Conservation (phyloP, 1,140 invertebrate genomes). For the Drosophila pallidifrons region DNA sequence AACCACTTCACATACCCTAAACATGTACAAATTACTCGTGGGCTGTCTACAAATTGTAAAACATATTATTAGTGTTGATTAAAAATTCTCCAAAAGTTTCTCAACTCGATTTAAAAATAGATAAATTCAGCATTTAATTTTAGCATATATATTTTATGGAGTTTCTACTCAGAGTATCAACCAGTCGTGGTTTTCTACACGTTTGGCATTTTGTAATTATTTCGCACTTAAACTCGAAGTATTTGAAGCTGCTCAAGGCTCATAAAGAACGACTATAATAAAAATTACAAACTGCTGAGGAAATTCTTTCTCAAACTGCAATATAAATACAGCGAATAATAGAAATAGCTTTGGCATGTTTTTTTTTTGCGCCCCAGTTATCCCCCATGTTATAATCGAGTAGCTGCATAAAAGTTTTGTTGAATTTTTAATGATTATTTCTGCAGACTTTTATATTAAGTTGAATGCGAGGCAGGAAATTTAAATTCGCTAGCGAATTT, state of each 20-base stretch:
- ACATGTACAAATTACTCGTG: not conserved
- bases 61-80: too few species aligned
- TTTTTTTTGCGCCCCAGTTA: not conserved
- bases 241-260: slow-evolving; percentile 56
- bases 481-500: slow-evolving; percentile 9
- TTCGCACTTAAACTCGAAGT: slow-evolving; percentile 66
- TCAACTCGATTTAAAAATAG: too few species aligned
- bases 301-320: slow-evolving; percentile 21
- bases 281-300: slow-evolving; percentile 11
- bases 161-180: slow-evolving; percentile 7
- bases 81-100: too few species aligned
- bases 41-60: not conserved
- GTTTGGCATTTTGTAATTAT: slow-evolving; percentile 60
- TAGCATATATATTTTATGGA: too few species aligned
- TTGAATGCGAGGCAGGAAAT: not conserved
- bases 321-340: slow-evolving; percentile 5
- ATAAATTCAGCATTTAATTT: too few species aligned
- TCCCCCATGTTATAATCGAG: slow-evolving; percentile 1
- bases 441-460: not conserved
- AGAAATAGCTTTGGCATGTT: slow-evolving; percentile 5
- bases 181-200: not conserved
- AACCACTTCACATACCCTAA: not conserved
- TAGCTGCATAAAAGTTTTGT: slow-evolving; percentile 9
- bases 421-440: slow-evolving; percentile 9
- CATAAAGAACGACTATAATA: slow-evolving; percentile 16